phyloP scores from a whole-genome alignment of 2,888 invertebrate genomes.

The Melipona beecheii region DNA sequence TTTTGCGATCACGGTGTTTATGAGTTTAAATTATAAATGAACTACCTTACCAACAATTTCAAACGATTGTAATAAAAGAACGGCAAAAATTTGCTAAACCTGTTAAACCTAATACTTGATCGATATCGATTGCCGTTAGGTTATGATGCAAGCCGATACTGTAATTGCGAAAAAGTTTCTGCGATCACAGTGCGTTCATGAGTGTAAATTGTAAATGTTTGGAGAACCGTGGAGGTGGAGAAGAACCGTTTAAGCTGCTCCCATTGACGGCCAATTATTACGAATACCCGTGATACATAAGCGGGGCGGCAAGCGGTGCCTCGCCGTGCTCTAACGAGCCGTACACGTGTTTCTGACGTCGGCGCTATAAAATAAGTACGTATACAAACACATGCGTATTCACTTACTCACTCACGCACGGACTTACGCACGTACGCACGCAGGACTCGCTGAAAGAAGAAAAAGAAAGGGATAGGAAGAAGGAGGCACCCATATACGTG shows the following conservation, averaged over 20 bases:
- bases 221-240: constrained; percentile 15
- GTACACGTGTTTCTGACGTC: constrained; percentile 77
- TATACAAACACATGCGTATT: constrained; percentile 47
- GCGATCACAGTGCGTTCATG: constrained; percentile 1
- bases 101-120: not conserved
- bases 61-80: not conserved
- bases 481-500: constrained; percentile 44
- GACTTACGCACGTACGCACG: not conserved
- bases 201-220: constrained; percentile 26
- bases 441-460: constrained; percentile 1
- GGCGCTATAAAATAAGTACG: constrained; percentile 71
- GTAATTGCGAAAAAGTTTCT: not conserved
- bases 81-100: not conserved
- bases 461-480: constrained; percentile 9
- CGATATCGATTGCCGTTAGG: not conserved
- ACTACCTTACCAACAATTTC: not conserved
- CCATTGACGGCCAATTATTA: constrained; percentile 55
- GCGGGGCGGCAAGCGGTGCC: constrained; percentile 40
- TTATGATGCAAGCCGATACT: not conserved
- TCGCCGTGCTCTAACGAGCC: constrained; percentile 70
- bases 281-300: constrained; percentile 57
- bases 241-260: constrained; percentile 1
- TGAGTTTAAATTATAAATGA: not conserved
- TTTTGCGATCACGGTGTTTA: not conserved
- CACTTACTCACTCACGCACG: not conserved